Conservation (phyloP, 2,797 vertebrate genomes). For the Picus viridis region DNA sequence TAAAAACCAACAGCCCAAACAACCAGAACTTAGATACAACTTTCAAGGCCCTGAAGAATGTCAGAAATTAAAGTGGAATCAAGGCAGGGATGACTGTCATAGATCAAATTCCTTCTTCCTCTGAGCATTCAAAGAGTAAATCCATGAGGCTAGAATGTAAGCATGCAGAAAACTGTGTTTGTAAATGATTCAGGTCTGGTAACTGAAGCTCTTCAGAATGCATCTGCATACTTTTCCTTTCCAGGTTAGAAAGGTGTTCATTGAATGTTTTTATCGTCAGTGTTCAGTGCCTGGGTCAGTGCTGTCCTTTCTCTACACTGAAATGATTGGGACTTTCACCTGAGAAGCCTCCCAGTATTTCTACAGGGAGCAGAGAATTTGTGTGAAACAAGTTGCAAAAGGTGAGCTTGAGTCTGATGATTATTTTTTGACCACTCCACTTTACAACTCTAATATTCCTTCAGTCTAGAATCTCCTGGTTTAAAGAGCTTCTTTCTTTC, state of each 20-base stretch:
- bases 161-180: not conserved
- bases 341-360: not conserved
- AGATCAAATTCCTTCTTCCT: constrained; percentile 8
- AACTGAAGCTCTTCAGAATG: not conserved
- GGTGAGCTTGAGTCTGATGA: not conserved
- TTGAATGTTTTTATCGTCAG: not conserved
- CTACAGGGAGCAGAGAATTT: not conserved
- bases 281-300: not conserved
- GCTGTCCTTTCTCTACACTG: not conserved
- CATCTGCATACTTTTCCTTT: not conserved
- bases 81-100: not conserved
- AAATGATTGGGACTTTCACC: not conserved
- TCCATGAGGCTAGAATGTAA: not conserved
- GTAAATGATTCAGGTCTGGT: not conserved
- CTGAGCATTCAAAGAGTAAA: not conserved
- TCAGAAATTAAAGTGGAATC: not conserved
- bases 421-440: not conserved
- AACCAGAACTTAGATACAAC: not conserved
- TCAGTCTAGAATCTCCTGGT: not conserved
- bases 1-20: accelerated
- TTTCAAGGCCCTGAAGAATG: not conserved
- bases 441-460: not conserved
- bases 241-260: not conserved
- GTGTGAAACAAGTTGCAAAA: not conserved
- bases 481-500: not conserved